Evolutionary conservation across 2,888 invertebrate species (phyloP).

Genomic region (Corbicula japonica): DNA sequence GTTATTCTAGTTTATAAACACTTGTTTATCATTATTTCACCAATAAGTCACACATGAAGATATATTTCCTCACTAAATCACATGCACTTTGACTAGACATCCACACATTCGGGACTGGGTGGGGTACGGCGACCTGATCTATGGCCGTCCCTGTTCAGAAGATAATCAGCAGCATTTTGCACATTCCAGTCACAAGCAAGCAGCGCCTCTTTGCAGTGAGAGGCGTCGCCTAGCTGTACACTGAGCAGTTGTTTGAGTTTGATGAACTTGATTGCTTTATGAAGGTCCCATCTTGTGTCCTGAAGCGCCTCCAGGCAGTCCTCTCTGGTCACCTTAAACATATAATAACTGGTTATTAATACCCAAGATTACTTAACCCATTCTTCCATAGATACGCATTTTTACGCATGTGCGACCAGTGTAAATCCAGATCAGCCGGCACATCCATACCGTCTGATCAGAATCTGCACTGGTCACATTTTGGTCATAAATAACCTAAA

Average conservation of each 20-base stretch:
- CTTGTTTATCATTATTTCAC: no score
- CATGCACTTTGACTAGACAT: conserved; percentile 76
- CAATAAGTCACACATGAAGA: no score
- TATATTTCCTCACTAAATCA: no score
- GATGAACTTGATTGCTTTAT: conserved; percentile 94
- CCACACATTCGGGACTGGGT: conserved; percentile 80
- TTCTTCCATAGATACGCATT: no score
- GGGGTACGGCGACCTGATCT: conserved; percentile 62
- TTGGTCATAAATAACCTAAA: no score
- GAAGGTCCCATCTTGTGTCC: conserved; percentile 95
- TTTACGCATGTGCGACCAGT: no score
- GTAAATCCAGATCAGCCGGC: no score
- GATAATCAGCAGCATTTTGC: conserved; percentile 90
- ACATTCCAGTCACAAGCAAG: conserved; percentile 90
- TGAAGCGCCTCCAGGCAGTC: conserved; percentile 94
- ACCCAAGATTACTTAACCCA: no score
- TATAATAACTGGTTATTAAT: no score
- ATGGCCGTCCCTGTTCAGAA: conserved; percentile 80
- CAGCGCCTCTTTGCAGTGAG: conserved; percentile 88
- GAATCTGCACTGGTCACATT: no score
- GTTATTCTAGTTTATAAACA: no score
- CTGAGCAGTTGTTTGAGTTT: conserved; percentile 89
- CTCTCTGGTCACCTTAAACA: conserved; percentile 87
- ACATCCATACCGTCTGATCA: no score
- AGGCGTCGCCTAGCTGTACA: conserved; percentile 83